Percentiles rank a stretch among this genome's conserved stretches.
Evolutionary conservation across 2,113 vertebrate genomes (phyloP).

Genomic region (Nerophis ophidion): DNA sequence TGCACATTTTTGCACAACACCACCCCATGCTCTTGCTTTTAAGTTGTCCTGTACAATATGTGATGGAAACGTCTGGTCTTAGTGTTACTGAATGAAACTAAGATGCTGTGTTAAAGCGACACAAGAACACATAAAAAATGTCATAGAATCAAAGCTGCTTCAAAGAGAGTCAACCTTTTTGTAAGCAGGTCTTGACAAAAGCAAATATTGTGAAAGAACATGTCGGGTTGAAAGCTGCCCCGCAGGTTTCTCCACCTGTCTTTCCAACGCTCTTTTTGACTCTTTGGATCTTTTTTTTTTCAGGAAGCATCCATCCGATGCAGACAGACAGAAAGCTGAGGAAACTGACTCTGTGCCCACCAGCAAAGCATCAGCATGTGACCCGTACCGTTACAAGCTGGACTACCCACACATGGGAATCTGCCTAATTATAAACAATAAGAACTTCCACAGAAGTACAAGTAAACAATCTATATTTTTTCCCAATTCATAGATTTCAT

Average conservation of each 20-base stretch:
- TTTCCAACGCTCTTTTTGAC: background rate
- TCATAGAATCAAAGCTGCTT: background rate
- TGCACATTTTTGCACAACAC: too few relatives aligned
- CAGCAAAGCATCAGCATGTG: background rate
- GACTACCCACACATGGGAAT: conserved; percentile 46
- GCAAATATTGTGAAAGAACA: background rate
- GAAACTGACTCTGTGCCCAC: background rate
- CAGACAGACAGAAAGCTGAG: background rate
- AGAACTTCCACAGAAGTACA: conserved; percentile 38
- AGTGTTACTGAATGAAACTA: too few relatives aligned
- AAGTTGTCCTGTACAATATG: too few relatives aligned
- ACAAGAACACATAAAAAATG: background rate
- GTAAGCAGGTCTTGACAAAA: background rate
- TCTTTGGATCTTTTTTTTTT: background rate
- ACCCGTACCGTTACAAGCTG: conserved; percentile 45
- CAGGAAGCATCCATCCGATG: background rate
- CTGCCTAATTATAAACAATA: conserved; percentile 63
- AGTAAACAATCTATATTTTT: conserved; percentile 14
- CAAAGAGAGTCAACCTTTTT: background rate
- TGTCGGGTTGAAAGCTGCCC: background rate
- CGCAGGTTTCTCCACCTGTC: background rate
- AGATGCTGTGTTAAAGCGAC: too few relatives aligned
- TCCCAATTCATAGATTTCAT: background rate
- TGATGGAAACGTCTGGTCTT: too few relatives aligned
- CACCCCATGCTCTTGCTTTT: too few relatives aligned